Evolutionary conservation across 1,140 invertebrate genomes (phyloP).

Genomic region (Heliothis virescens): DNA sequence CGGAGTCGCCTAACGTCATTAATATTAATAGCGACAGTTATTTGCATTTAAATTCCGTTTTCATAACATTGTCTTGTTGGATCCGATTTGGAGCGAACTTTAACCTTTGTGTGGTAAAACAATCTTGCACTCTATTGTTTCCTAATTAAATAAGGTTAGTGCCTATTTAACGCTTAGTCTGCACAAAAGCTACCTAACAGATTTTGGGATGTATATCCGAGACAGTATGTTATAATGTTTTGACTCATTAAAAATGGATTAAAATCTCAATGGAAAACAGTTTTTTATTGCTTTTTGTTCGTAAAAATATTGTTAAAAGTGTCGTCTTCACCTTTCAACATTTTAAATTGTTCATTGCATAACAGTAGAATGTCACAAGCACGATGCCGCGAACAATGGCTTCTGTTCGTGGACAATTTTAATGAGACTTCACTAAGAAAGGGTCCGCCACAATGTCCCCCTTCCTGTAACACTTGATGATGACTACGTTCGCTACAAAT

Average conservation of each 20-base stretch:
- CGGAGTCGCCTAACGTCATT: neutral
- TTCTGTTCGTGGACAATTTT: conserved; percentile 22
- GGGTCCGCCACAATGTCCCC: conserved; percentile 15
- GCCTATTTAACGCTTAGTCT: no score
- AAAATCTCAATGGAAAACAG: neutral
- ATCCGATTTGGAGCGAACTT: neutral
- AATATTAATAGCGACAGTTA: conserved; percentile 32
- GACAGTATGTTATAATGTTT: no score
- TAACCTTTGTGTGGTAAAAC: neutral
- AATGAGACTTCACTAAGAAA: conserved; percentile 35
- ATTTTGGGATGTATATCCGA: no score
- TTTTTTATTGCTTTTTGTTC: neutral
- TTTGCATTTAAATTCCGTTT: conserved; percentile 29
- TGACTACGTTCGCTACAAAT: conserved; percentile 6
- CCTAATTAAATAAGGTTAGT: neutral
- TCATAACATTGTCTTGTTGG: conserved; percentile 2
- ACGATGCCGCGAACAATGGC: conserved; percentile 33
- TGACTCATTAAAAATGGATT: no score
- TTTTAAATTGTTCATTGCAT: conserved; percentile 32
- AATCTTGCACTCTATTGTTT: neutral
- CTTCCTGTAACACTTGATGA: conserved; percentile 36
- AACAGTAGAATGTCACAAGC: conserved; percentile 42
- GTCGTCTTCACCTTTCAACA: conserved; percentile 28
- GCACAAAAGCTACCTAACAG: no score
- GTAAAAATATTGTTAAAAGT: neutral